A percentile compares a stretch with the other conserved stretches of the same genome.
phyloP scores from a whole-genome alignment of 2,797 vertebrate genomes.

The Paratrypauchen microcephalus region DNA sequence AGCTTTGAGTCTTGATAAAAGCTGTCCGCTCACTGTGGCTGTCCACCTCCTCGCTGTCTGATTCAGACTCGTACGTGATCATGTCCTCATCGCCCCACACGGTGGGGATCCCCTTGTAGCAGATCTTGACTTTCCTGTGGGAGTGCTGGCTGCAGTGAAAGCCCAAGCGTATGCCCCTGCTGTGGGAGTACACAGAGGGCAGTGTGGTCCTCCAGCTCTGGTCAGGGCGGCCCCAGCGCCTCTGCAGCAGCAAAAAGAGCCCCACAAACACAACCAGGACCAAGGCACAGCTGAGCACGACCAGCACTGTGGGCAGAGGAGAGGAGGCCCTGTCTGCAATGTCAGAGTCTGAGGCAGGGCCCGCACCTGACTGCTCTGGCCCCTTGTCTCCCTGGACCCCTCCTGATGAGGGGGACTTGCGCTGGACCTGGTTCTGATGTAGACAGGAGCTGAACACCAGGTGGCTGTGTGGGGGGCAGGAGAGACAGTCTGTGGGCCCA shows the following conservation, averaged over 20 bases:
- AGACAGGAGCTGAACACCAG: conserved; percentile 77
- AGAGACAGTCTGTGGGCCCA: conserved; percentile 84
- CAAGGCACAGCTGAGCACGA: conserved; percentile 88
- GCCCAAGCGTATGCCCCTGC: conserved; percentile 51
- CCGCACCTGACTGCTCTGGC: conserved; percentile 19
- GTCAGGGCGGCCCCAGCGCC: conserved; percentile 77
- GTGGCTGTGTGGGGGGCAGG: conserved; percentile 87
- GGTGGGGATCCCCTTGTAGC: conserved; percentile 92
- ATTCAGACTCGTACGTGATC: conserved; percentile 83
- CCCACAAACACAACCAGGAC: conserved; percentile 84
- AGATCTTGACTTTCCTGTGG: conserved; percentile 80
- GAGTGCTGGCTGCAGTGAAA: conserved; percentile 73
- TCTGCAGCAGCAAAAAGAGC: conserved; percentile 88
- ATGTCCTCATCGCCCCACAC: conserved; percentile 89
- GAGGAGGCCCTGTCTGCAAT: conserved; percentile 46
- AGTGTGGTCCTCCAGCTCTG: conserved; percentile 86
- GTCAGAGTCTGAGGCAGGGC: conserved; percentile 28
- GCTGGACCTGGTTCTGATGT: conserved; percentile 80
- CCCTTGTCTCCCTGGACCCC: conserved; percentile 38
- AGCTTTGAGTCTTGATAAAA: conserved; percentile 95
- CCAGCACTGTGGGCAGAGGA: conserved; percentile 78
- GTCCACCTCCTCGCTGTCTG: conserved; percentile 87
- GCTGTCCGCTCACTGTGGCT: conserved; percentile 89
- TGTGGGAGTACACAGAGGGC: conserved; percentile 78
- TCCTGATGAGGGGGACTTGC: conserved; percentile 81